These are phyloP conservation scores for Tiphia femorata DNA, from an alignment of 2,888 invertebrate genomes.

Conservation along the genomic window DNA sequence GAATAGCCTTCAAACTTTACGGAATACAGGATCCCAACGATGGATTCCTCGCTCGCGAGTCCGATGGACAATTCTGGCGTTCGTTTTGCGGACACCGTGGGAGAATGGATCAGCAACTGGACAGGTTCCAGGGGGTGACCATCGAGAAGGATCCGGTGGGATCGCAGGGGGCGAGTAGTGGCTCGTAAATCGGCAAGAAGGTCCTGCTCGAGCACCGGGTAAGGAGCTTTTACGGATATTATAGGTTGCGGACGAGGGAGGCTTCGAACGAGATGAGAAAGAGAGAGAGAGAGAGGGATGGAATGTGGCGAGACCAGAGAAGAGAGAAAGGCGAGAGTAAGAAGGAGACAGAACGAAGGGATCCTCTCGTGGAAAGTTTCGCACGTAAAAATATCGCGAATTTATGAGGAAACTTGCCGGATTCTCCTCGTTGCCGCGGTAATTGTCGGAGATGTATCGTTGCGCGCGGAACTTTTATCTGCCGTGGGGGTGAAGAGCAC, in stretches of 20 bases:
- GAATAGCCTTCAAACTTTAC: too few species aligned
- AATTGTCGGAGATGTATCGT: constrained; percentile 59
- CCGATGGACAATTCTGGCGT: too few species aligned
- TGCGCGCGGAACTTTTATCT: constrained; percentile 51
- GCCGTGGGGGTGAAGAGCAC: constrained; percentile 21
- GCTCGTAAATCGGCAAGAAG: constrained; percentile 40
- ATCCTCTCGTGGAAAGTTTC: constrained; percentile 49
- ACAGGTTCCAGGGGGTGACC: constrained; percentile 38
- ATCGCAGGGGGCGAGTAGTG: constrained; percentile 17
- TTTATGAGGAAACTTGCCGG: constrained; percentile 58
- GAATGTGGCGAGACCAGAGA: background rate
- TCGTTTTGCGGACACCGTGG: too few species aligned
- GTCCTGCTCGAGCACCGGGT: constrained; percentile 25
- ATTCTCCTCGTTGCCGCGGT: constrained; percentile 47
- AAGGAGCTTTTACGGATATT: constrained; percentile 44
- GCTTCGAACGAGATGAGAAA: too few species aligned
- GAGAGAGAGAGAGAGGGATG: background rate
- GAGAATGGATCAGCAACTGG: too few species aligned
- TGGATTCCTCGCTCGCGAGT: too few species aligned
- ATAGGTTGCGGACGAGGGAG: constrained; percentile 38
- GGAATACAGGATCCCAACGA: too few species aligned
- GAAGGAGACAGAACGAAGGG: background rate
- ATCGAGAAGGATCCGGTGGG: constrained; percentile 20
- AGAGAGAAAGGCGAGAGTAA: background rate
- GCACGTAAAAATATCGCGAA: constrained; percentile 59